A percentile compares a stretch with the other conserved stretches of the same genome.
Conservation (phyloP, 2,888 invertebrate species). For the Chromoteleia sp. region DNA sequence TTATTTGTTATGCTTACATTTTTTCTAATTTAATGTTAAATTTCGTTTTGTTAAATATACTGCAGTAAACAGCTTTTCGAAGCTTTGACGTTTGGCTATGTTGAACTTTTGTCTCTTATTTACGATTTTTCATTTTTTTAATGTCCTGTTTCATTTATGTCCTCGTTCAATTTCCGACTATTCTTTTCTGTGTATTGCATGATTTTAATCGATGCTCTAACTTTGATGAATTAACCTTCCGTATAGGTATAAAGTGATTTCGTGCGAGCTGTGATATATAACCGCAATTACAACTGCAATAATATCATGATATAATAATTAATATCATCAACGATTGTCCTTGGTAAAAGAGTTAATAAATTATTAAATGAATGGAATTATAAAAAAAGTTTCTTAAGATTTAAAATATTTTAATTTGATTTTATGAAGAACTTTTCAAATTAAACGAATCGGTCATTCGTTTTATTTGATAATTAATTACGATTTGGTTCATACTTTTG, state of each 20-base stretch:
- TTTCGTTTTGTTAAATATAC: constrained; percentile 22
- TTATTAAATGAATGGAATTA: too few species aligned
- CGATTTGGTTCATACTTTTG: neutral
- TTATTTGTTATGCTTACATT: constrained; percentile 9
- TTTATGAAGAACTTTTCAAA: too few species aligned
- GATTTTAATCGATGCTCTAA: constrained; percentile 79
- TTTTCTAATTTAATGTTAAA: neutral
- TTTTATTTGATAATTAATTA: too few species aligned
- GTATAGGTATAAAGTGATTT: constrained; percentile 52
- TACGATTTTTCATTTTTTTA: constrained; percentile 30
- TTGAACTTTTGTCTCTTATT: constrained; percentile 22
- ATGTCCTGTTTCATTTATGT: constrained; percentile 46
- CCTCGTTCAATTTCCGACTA: constrained; percentile 67
- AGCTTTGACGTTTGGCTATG: constrained; percentile 18
- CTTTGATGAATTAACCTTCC: constrained; percentile 75
- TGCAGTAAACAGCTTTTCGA: neutral
- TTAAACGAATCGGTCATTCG: too few species aligned
- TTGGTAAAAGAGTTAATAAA: constrained; percentile 31
- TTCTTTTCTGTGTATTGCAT: constrained; percentile 77
- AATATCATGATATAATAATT: too few species aligned
- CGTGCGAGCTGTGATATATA: constrained; percentile 44
- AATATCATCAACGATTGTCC: constrained; percentile 1
- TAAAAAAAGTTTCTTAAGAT: too few species aligned
- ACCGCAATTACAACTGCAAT: constrained; percentile 7
- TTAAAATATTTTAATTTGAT: too few species aligned